Evolutionary conservation across 2,113 vertebrate species (phyloP), one percentile per base, ranked within the genome.

Genomic region (Gnathochromis pfefferi): DNA sequence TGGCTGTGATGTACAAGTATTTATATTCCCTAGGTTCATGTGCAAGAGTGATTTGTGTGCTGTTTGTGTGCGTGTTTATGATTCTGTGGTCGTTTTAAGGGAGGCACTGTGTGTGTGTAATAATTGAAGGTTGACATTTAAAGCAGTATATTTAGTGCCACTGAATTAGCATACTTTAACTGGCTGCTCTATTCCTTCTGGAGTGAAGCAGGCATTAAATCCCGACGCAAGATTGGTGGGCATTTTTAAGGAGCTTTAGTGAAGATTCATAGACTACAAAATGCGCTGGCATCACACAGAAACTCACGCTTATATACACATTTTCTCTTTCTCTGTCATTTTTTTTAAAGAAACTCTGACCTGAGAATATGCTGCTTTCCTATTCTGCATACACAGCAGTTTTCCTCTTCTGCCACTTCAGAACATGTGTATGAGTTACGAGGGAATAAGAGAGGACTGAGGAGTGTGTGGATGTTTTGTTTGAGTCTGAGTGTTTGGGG

Each of bases 141-240:
- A 96, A 95, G 91, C 94, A 92, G 94, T 92, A 84, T 95, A 92
- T 93, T 94, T 95, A 94, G 95, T 94, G 93, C 85, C 90, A 89
- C 86, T 88, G 94, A 94, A 95, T 96, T 96, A 95, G 90, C 94
- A 95, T 96, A 95, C 89, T 96, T 94, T 95, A 96, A 93, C 94
- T 92, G 94, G 91, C 90, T 92, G 91, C 81, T 89, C 92, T 88
- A 28, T 91, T 90, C 90, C 89, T 94, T 91, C 90, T 86, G 80
- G 89, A 91, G 82, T 75, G 89, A 83, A 88, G 91, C 86, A 19
- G 89, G 88, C 90, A 94, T 95, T 96, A 94, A 94, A 96, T 94
- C 93, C 90, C 81, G 40, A 92, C 49, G 63, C 85, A 91, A 91
- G 93, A 95, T 94, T 92, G 94, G 92, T 92, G 87, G 90, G 86